Percentiles rank a stretch among this genome's conserved stretches.
Evolutionary conservation across 2,113 vertebrate genomes (phyloP).

Genomic region (Vulpes lagopus): DNA sequence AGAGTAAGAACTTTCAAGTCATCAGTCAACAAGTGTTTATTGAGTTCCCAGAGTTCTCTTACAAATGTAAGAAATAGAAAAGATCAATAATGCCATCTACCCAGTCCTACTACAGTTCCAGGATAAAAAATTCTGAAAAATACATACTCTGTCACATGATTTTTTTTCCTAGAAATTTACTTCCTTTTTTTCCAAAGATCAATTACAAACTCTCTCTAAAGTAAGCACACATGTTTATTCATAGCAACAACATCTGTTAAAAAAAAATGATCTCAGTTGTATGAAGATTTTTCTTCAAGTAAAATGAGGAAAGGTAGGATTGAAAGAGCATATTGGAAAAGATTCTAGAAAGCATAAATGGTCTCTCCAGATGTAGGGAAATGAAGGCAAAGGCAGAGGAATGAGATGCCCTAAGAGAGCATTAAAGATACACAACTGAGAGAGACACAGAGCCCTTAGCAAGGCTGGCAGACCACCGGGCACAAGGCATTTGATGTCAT

Average conservation of each 20-base stretch:
- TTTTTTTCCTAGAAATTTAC: constrained; percentile 5
- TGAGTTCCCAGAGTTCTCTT: constrained; percentile 33
- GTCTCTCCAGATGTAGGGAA: not conserved
- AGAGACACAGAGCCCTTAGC: not conserved
- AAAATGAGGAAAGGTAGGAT: not conserved
- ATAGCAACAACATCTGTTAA: not conserved
- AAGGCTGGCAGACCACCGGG: not conserved
- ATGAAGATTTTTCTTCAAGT: not conserved
- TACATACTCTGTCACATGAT: not conserved
- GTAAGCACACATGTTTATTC: not conserved
- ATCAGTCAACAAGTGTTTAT: constrained; percentile 46
- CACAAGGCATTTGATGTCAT: not conserved
- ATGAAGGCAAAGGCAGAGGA: not conserved
- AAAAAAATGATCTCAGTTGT: not conserved
- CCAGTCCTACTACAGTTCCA: not conserved
- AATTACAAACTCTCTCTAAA: constrained; percentile 15
- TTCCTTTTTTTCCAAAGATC: not conserved
- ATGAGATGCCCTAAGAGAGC: not conserved
- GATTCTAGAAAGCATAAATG: not conserved
- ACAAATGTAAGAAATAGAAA: constrained; percentile 49
- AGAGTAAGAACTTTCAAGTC: constrained; percentile 42
- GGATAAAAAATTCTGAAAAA: constrained; percentile 28
- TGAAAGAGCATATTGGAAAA: not conserved
- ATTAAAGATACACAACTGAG: not conserved
- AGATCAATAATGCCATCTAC: constrained; percentile 25